These are phyloP conservation scores for Nothura maculosa DNA, from an alignment of 2,797 vertebrate species.

Conservation along the genomic window DNA sequence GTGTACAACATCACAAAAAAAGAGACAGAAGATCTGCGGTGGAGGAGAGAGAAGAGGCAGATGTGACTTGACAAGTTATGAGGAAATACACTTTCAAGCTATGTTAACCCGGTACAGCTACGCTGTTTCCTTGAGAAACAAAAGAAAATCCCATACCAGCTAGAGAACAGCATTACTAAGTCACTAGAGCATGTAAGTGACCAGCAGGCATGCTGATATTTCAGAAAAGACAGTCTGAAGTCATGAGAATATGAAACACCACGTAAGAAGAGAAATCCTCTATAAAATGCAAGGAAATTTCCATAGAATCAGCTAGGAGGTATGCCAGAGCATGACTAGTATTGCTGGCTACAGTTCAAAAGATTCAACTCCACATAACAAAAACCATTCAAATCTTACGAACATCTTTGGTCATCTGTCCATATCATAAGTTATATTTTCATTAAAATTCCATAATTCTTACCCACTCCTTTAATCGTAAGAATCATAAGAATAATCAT, in stretches of 20 bases:
- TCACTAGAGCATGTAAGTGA: not conserved
- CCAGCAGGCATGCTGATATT: slow-evolving; percentile 38
- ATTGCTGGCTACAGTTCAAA: slow-evolving; percentile 33
- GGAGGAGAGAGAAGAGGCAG: not conserved
- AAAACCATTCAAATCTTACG: not conserved
- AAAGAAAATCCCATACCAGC: slow-evolving; percentile 11
- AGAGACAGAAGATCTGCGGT: not conserved
- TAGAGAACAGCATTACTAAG: slow-evolving; percentile 18
- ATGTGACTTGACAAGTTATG: not conserved
- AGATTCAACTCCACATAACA: not conserved
- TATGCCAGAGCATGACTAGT: slow-evolving; percentile 48
- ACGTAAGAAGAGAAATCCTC: slow-evolving; percentile 49
- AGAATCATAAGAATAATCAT: not conserved
- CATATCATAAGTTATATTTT: not conserved
- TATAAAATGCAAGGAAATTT: slow-evolving; percentile 55
- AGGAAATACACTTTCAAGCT: slow-evolving; percentile 15
- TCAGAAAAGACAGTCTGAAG: slow-evolving; percentile 43
- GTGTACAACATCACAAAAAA: not conserved
- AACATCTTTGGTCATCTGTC: not conserved
- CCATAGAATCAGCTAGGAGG: slow-evolving; percentile 51
- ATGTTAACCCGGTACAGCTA: not conserved
- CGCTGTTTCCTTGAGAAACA: slow-evolving; percentile 1
- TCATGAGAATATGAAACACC: slow-evolving; percentile 69
- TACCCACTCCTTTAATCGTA: not conserved
- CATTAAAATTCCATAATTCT: not conserved